Conservation (phyloP, 2,888 invertebrate genomes). For the Sinhomidia bicolor region DNA sequence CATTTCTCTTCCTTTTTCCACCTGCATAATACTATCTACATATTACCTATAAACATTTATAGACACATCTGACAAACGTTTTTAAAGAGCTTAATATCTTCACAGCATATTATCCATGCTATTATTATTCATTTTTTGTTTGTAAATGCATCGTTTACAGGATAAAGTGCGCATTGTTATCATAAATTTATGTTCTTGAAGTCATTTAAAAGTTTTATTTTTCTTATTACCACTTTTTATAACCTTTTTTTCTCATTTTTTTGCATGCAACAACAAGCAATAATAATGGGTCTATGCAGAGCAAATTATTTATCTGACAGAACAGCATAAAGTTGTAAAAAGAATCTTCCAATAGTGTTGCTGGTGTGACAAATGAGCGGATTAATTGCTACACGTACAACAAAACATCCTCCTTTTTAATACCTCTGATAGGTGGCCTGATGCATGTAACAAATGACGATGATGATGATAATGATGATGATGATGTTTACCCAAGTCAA, state of each 20-base stretch:
- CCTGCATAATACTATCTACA: too few relatives aligned
- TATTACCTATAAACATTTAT: constrained; percentile 30
- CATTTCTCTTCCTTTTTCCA: constrained; percentile 5
- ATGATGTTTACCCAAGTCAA: not conserved
- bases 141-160: not conserved
- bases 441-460: not conserved
- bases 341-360: not conserved
- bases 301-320: not conserved
- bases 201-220: not conserved
- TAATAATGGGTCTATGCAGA: not conserved
- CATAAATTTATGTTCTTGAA: not conserved
- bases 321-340: too few relatives aligned
- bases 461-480: not conserved
- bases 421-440: constrained; percentile 23
- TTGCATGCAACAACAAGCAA: not conserved
- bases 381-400: constrained; percentile 44
- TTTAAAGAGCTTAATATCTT: not conserved
- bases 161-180: not conserved
- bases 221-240: not conserved
- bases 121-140: constrained; percentile 15
- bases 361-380: constrained; percentile 54
- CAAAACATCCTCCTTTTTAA: constrained; percentile 9
- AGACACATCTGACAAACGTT: constrained; percentile 4
- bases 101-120: not conserved
- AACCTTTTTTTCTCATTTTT: constrained; percentile 14